Evolutionary conservation across 64 coral and sea anemone genomes (phyloP), one percentile per base, ranked within the genome.

Genomic region (Hydrozoanthus tunicans): DNA sequence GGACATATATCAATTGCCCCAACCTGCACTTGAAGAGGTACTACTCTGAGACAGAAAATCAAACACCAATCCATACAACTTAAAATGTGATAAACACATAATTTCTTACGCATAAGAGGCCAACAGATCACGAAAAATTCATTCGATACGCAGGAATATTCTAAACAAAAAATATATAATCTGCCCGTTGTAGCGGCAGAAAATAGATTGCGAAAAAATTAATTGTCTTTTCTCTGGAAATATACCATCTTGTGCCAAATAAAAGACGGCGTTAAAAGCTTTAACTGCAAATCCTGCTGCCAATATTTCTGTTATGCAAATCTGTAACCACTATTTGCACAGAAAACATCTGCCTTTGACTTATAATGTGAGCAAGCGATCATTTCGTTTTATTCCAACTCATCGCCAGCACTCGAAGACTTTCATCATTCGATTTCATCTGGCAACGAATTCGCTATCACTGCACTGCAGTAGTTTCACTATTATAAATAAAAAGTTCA

Each of bases 281-380:
- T 12, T 26, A 76, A 56, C 24, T 60, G 60, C 25, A 59, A 59
- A 60, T 73, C 58, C 55, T 58, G 12, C 67, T 32, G 84, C 54
- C 66, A 88, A 88, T 73, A 88, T 73, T 86, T 74, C 84, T 75
- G 57, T 73, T 88, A 88, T 88, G 84, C 84, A 88, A 88, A 88
- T 88, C 56, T 88, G 68, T 75, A 59, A 70, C 70, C n/a, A 26
- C 67, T 80, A 88, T 74, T 88, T 88, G 53, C 27, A 56, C 52
- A 57, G 68, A 88, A 88, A 88, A 88, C 84, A 88, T 88, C 84
- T 88, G 84, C 84, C 70, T 88, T 73, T 56, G 20, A 10, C 26
- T 52, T 66, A 11, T 53, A 43, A 23, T 58, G 56, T 88, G 84
- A 75, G 84, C 84, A 88, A 88, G 84, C 54, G 53, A 73, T 27